phyloP scores from a whole-genome alignment of 2,888 invertebrate species.

The Limnephilus lunatus region DNA sequence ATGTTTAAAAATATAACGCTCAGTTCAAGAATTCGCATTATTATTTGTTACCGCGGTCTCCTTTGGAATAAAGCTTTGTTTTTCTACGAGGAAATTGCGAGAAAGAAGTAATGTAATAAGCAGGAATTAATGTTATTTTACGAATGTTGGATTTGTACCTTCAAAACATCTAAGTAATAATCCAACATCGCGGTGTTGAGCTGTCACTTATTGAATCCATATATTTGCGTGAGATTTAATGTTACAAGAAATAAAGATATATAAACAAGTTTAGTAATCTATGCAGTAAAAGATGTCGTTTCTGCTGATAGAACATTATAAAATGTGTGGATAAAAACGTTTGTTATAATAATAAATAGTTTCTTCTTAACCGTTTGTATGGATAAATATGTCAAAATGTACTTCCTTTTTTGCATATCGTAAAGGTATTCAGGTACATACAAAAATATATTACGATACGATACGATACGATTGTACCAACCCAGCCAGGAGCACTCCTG shows the following conservation, averaged over 20 bases:
- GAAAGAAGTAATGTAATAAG: slow-evolving; percentile 8
- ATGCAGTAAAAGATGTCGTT: not conserved
- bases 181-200: not conserved
- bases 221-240: not conserved
- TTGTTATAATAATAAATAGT: too few species aligned
- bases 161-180: not conserved
- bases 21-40: slow-evolving; percentile 9
- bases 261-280: not conserved
- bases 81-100: not conserved
- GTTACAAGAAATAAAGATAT: not conserved
- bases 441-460: too few species aligned
- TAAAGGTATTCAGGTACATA: too few species aligned
- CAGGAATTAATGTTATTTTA: not conserved
- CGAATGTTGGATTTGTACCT: not conserved
- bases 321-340: too few species aligned
- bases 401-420: not conserved
- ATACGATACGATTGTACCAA: too few species aligned
- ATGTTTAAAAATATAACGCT: slow-evolving; percentile 34
- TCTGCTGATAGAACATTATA: not conserved
- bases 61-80: not conserved
- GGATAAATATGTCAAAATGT: not conserved
- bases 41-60: not conserved
- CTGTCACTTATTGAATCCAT: not conserved
- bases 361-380: too few species aligned
- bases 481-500: too few species aligned